phyloP scores from a whole-genome alignment of 2,888 invertebrate genomes.

The Pachymerium ferrugineum region DNA sequence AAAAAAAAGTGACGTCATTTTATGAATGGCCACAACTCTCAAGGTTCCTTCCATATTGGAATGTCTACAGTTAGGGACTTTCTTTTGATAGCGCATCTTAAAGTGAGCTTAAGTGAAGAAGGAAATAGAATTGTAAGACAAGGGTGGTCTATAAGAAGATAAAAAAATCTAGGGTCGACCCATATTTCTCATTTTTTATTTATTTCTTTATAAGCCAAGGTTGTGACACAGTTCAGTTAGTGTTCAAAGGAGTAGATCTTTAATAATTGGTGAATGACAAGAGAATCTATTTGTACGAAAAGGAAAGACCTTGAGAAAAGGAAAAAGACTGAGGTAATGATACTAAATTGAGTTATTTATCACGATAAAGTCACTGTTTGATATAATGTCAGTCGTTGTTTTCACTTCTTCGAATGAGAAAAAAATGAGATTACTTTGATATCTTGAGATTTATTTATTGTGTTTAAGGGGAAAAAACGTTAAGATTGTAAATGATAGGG shows the following conservation, averaged over 20 bases:
- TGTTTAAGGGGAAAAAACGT: too few species aligned
- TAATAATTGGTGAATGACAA: background rate
- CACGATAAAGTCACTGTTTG: background rate
- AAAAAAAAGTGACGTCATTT: background rate
- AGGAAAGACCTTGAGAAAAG: background rate
- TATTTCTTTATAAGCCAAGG: too few species aligned
- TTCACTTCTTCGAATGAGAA: too few species aligned
- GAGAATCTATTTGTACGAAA: too few species aligned
- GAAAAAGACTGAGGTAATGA: conserved; percentile 8
- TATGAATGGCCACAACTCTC: background rate
- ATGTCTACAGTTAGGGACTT: background rate
- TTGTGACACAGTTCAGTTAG: conserved; percentile 1
- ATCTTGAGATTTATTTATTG: too few species aligned
- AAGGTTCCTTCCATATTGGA: conserved; percentile 5
- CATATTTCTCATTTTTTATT: conserved; percentile 1
- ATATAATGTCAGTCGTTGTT: background rate
- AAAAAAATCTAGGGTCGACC: background rate
- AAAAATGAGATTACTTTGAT: too few species aligned
- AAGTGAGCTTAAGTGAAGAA: background rate
- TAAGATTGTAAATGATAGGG: too few species aligned
- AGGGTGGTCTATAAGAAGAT: background rate
- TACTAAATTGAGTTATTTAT: conserved; percentile 15
- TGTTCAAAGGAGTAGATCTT: background rate
- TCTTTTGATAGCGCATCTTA: background rate
- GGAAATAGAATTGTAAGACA: background rate